These are phyloP conservation scores for Ptychobarbus kaznakovi DNA, from an alignment of 2,797 vertebrate species.

Conservation along the genomic window DNA sequence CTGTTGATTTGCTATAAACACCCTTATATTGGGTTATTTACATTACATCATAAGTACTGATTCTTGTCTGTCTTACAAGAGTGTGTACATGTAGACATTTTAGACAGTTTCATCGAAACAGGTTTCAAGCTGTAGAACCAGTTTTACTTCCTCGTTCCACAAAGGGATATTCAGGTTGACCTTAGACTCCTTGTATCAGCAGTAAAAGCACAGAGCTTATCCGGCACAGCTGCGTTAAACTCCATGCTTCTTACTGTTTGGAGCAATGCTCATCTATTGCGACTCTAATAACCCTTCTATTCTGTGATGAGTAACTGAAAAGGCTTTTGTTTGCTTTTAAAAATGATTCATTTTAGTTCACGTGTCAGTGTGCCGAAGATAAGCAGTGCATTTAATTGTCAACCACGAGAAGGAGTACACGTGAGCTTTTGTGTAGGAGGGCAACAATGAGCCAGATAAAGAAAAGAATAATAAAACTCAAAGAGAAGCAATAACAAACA, in stretches of 20 bases:
- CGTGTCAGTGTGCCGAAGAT: conserved; percentile 18
- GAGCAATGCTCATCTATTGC: neutral
- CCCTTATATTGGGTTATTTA: neutral
- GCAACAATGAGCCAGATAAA: conserved; percentile 1
- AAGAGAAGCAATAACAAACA: neutral
- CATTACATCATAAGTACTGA: neutral
- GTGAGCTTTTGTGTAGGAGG: conserved; percentile 11
- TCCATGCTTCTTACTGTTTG: neutral
- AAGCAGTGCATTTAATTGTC: neutral
- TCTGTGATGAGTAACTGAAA: conserved; percentile 12
- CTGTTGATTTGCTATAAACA: neutral
- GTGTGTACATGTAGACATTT: neutral
- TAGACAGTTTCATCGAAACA: conserved; percentile 59
- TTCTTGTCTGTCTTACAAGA: conserved; percentile 2
- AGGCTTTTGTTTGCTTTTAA: neutral
- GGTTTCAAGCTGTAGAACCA: conserved; percentile 49
- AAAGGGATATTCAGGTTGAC: conserved; percentile 35
- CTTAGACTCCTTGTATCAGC: conserved; percentile 13
- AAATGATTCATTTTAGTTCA: neutral
- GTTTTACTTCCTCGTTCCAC: conserved; percentile 57
- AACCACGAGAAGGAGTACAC: neutral
- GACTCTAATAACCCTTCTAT: neutral
- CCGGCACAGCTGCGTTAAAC: neutral
- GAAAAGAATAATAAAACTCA: neutral
- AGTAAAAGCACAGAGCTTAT: neutral